Base-by-base conservation (phyloP, 2,797 vertebrate species). In the Anas capensis region DNA sequence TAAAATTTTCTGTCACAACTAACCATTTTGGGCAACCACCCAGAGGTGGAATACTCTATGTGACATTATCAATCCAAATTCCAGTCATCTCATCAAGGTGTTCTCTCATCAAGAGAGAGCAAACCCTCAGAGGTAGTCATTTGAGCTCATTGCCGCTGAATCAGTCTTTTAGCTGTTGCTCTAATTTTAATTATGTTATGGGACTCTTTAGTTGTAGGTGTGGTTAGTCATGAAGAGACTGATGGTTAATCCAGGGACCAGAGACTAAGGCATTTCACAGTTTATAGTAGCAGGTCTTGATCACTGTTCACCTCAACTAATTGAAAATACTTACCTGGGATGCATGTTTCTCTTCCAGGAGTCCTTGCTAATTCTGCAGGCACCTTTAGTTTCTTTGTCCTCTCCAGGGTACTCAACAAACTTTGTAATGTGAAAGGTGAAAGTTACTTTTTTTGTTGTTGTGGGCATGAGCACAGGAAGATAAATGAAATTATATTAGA, bases 401-500 rank as follows among this genome's bases (percentile, higher is more conserved):
- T 85, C 31, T 79, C 42, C 20, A 24, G 18, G 14, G 33, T 48
- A 78, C 34, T 27, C 46, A 57, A 36, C 15, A 83, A 80, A 79
- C 61, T 84, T 76, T 72, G 13, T 51, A 76, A 61, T 21, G 14
- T 19, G 49, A 77, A 56, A 77, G 9, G 6, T 82, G 49, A 61
- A 75, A 81, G 51, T 71, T 65, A 33, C 36, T 70, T 79, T 70
- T 71, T 83, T 60, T 61, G 34, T 38, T 46, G 19, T 53, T 73
- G 19, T 21, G 71, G 64, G 5, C 4, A 6, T 72, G 26, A 84
- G 29, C 38, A 56, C 11, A 31, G 46, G 23, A 93, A 72, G 60
- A 57, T 54, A 71, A 93, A 92, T 77, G 9, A 70, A 86, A 76
- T 82, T 79, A 49, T 33, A 69, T 77, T 93, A 76, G 42, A 70